Evolutionary conservation across 1,140 invertebrate species (phyloP), one percentile per base, ranked within the genome.

Genomic region (Ooceraea biroi): DNA sequence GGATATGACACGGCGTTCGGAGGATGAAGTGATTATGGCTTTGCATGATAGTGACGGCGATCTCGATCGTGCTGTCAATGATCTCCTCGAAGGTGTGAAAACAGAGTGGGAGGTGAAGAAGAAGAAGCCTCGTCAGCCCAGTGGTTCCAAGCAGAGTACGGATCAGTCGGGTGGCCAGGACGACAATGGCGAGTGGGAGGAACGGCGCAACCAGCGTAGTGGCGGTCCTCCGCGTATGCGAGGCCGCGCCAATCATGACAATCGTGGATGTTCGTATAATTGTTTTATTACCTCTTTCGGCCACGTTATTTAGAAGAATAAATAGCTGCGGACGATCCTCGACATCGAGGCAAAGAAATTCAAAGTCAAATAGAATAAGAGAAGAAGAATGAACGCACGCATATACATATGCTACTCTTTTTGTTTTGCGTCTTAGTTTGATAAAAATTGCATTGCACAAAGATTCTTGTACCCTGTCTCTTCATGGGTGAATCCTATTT

Each of bases 41-140:
- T 95, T 98, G 17, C 97, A 98, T 91, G 97, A 98, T 92, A 97
- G 96, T 88, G 97, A 98, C 92, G 96, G 97, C 90, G 97, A 98
- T 92, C 93, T 97, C 82, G 95, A 96, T 88, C 94, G 95, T 87
- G 98, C 98, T 66, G 96, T 96, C 58, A 96, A 96, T 85, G 96
- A 97, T 95, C 95, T 98, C 36, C 94, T 97, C n/a, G 97, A 98
- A 90, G 96, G 65, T 5, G 95, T 94, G 0, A 92, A 91, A 77
- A 85, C 93, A n/a, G 93, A 94, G 72, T 94, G 94, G 94, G 94
- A 94, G 80, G 96, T 97, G 30, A 98, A 98, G 94, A 98, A 98
- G 95, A 98, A 98, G 95, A 98, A 98, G 95, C 97, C 96, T 91
- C 95, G 96, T 85, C 95, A 96, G 88, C 94, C 95, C 48, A 94